A percentile compares a stretch with the other conserved stretches of the same genome.
phyloP scores from a whole-genome alignment of 2,113 vertebrate species.

The Microcebus tavaratra region DNA sequence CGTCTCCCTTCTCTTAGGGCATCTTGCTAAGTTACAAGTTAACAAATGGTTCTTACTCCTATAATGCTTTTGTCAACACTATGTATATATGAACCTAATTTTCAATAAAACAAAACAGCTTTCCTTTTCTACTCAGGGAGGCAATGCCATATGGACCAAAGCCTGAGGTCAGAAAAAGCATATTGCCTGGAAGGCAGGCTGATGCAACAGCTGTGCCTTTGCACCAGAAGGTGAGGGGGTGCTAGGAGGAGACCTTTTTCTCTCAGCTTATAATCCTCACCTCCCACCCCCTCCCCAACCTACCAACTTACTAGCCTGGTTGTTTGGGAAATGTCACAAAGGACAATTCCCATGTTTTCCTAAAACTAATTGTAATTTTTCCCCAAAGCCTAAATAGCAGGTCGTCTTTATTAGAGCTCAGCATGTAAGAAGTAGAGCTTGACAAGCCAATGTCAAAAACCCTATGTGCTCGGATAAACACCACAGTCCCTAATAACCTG shows the following conservation, averaged over 20 bases:
- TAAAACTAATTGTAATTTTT: slow-evolving; percentile 52
- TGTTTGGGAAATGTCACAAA: slow-evolving; percentile 53
- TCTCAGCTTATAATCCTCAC: background rate
- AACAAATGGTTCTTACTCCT: slow-evolving; percentile 65
- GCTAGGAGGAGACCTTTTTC: slow-evolving; percentile 15
- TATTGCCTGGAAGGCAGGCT: slow-evolving; percentile 49
- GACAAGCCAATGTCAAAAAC: background rate
- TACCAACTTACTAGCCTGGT: background rate
- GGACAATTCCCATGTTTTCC: slow-evolving; percentile 54
- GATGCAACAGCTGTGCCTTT: slow-evolving; percentile 57
- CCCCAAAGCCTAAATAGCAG: background rate
- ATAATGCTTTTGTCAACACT: slow-evolving; percentile 67
- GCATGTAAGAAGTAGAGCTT: background rate
- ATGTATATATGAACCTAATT: slow-evolving; percentile 62
- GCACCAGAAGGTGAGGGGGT: slow-evolving; percentile 17
- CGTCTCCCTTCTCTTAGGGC: slow-evolving; percentile 54
- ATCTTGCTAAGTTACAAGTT: slow-evolving; percentile 79
- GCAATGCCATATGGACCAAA: slow-evolving; percentile 57
- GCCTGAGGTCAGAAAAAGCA: slow-evolving; percentile 50
- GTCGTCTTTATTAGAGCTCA: slow-evolving; percentile 17
- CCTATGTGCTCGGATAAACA: background rate
- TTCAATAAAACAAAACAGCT: slow-evolving; percentile 51
- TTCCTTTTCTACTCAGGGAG: slow-evolving; percentile 46
- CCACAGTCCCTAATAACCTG: background rate
- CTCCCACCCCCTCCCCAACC: background rate